Evolutionary conservation across 64 coral and sea anemone genomes (phyloP).

Genomic region (Platygyra sinensis): DNA sequence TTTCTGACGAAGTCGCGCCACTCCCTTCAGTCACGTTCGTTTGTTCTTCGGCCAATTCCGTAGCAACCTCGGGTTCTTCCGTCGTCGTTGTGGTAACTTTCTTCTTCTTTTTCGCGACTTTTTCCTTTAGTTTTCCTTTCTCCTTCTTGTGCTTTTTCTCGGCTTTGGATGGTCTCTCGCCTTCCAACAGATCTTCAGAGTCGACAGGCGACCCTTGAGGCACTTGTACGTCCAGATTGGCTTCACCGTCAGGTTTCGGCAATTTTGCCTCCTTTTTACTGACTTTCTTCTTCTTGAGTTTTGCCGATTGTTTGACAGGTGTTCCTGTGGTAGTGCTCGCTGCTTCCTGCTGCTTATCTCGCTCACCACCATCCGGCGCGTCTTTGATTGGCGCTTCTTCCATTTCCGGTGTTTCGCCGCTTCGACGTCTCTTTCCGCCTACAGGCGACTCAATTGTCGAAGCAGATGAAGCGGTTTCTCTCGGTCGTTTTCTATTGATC

Average conservation of each 20-base stretch:
- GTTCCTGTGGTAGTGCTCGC: conserved; percentile 10
- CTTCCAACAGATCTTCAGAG: conserved; percentile 25
- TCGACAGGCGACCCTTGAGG: conserved; percentile 17
- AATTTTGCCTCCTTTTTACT: conserved; percentile 71
- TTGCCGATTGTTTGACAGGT: conserved; percentile 58
- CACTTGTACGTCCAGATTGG: conserved; percentile 18
- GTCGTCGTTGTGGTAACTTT: conserved; percentile 7
- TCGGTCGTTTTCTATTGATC: conserved; percentile 66
- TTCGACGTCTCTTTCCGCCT: conserved; percentile 71
- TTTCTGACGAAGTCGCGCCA: conserved; percentile 17
- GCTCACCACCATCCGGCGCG: conserved; percentile 1
- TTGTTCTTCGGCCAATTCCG: conserved; percentile 49
- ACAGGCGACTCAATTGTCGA: conserved; percentile 63
- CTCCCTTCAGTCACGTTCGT: conserved; percentile 31
- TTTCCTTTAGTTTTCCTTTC: conserved; percentile 74
- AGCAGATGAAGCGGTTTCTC: conserved; percentile 14
- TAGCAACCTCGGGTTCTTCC: neutral
- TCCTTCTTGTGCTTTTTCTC: conserved; percentile 92
- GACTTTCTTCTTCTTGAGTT: conserved; percentile 89
- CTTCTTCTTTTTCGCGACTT: conserved; percentile 74
- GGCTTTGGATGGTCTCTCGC: conserved; percentile 25
- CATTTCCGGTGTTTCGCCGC: conserved; percentile 36
- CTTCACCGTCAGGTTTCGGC: conserved; percentile 38
- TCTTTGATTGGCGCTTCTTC: conserved; percentile 17
- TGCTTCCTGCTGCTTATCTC: neutral